Evolutionary conservation across 2,888 invertebrate genomes (phyloP), one percentile per base, ranked within the genome.

Genomic region (Lobophora halterata): DNA sequence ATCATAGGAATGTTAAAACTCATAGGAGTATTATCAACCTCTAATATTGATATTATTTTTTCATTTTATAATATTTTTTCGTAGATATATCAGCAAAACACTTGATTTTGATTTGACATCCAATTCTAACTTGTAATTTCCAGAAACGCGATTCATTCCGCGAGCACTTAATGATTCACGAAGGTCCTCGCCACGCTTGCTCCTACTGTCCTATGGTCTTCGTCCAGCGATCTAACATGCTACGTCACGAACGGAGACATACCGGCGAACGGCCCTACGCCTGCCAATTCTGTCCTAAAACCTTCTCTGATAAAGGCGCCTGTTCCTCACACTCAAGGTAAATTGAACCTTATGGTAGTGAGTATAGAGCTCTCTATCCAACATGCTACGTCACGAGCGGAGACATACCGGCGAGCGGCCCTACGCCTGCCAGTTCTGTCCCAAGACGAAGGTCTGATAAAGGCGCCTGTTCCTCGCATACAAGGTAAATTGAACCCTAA

Each of bases 131-230:
- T 21, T 26, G 4, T 8, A 9, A 31, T 24, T 43, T 47, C 0
- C 65, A 88, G 88, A 85, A 89, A 50, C 81, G 86, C 30, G 90
- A 90, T 52, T 89, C 89, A 3, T 90, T 77, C 69, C 88, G 89
- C 47, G 90, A 90, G 56, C 90, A 90, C 71, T 65, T 89, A 0
- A 75, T 85, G 47, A 90, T 90, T 47, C 90, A 90, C 78, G 83
- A 83, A 44, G 90, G 89, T 0, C 89, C 90, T 1, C 81, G 88
- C 0, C 90, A 89, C 71, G 89, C 89, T 36, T 90, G 90, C 63
- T 89, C 89, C 14, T 89, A 89, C 68, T 90, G 90, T 58, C 85
- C 89, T 7, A 89, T 89, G 78, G 79, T 88, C 5, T 90, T 90
- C 75, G 90, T 90, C 17, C 90, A 90, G 57, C 85, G 89, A 23